Conservation (phyloP, 2,797 vertebrate species). For the Anas bernieri region DNA sequence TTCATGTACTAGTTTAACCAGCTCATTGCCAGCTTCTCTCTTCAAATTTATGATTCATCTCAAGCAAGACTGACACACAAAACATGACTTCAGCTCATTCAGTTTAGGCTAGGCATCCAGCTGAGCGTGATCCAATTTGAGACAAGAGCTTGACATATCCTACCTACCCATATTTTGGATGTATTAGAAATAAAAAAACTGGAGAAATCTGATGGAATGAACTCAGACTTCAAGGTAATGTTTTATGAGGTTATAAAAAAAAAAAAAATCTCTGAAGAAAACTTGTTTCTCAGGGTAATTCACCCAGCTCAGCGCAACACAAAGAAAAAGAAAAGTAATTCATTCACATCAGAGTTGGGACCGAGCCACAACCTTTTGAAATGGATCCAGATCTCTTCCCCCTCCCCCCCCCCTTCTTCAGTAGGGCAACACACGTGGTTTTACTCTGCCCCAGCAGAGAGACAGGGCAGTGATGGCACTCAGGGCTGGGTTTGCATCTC, state of each 20-base stretch:
- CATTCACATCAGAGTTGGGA: neutral
- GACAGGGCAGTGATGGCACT: neutral
- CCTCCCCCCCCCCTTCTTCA: neutral
- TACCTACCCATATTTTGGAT: neutral
- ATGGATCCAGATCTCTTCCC: neutral
- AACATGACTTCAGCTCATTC: neutral
- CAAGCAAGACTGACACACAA: neutral
- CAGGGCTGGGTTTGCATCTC: neutral
- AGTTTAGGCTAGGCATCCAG: neutral
- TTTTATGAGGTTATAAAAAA: neutral
- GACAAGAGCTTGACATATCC: neutral
- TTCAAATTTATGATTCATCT: neutral
- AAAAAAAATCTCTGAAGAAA: neutral
- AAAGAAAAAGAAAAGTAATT: neutral
- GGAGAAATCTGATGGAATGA: neutral
- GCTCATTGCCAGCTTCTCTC: neutral
- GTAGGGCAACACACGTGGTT: fast-evolving
- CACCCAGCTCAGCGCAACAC: neutral
- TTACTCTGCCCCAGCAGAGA: neutral
- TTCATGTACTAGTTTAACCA: neutral
- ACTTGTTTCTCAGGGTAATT: neutral
- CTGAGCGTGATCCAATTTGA: neutral
- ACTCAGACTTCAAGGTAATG: neutral
- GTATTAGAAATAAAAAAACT: neutral
- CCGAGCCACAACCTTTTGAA: neutral